Conservation (phyloP, 1,140 invertebrate genomes). For the Trichonephila clavata region DNA sequence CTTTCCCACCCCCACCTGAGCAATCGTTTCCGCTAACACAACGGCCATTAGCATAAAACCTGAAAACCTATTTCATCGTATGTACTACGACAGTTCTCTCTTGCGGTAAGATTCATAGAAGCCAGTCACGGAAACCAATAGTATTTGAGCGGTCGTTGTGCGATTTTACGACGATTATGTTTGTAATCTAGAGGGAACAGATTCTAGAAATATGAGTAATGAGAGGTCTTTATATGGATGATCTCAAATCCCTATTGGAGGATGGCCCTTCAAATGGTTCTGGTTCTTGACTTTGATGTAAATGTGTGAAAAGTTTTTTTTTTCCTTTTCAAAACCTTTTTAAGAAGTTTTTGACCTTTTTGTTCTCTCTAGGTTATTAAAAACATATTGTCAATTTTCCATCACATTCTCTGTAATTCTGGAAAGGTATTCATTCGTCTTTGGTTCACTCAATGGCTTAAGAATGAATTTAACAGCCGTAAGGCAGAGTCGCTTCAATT, state of each 20-base stretch:
- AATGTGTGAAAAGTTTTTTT: background rate
- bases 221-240: background rate
- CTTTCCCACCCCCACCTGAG: background rate
- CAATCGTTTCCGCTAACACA: conserved; percentile 53
- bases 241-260: background rate
- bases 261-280: background rate
- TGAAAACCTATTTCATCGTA: conserved; percentile 43
- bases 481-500: too few relatives aligned
- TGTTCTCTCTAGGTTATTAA: background rate
- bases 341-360: background rate
- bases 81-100: background rate
- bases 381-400: too few relatives aligned
- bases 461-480: too few relatives aligned
- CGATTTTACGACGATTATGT: background rate
- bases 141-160: background rate
- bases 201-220: background rate
- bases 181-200: background rate
- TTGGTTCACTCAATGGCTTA: too few relatives aligned
- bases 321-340: background rate
- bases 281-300: background rate
- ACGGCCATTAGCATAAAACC: conserved; percentile 30
- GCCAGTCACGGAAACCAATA: background rate
- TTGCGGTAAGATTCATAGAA: background rate
- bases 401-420: too few relatives aligned
- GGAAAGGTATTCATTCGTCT: too few relatives aligned